Base-by-base conservation (phyloP, 1,140 invertebrate genomes). In the Ctenoplectra terminalis region DNA sequence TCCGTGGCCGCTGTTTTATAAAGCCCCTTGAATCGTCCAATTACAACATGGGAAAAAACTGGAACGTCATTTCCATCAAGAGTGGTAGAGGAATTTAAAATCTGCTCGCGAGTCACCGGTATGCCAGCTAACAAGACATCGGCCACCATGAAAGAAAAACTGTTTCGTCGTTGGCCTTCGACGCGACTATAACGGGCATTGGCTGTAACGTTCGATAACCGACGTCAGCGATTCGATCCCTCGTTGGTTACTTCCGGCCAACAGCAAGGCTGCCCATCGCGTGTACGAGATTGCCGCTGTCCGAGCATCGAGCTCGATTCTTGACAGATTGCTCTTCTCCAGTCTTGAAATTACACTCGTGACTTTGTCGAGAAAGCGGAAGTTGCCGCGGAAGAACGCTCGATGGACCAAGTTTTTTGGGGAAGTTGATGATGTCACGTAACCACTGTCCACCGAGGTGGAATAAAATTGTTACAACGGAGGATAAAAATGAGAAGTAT, bases 81-180 rank as follows among this genome's bases (percentile, higher is more conserved):
- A 37, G 31, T n/a, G 48, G 9, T 17, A 13, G 34, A 15, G 15
- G 7, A 75, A 43, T 60, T 82, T 54, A 64, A 46, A 61, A 84
- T 48, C 48, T 34, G 31, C 61, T 43, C 58, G 40, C n/a, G 29
- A 43, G 31, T 56, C 58, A 60, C 17, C 17, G 23, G n/a, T 15
- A 20, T 31, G 26, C 6, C n/a, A 58, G 46, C 61, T 85, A 86
- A 86, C 56, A 83, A 85, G 85, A 82, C 50, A n/a, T n/a, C 1
- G 34, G 56, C 54, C 20, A 43, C 15, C 56, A 48, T 61, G 56
- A 34, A 9, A 15, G 6, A 40, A 23, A 29, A 50, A 26, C 54
- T 11, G 50, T 29, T 40, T 60, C 66, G 34, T 54, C 17, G 52
- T 40, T 52, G 23, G 1, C 61, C 40, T 77, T 43, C 46, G 31